These are phyloP conservation scores for Ciconia nigra DNA, from an alignment of 2,797 vertebrate species.

Conservation along the genomic window DNA sequence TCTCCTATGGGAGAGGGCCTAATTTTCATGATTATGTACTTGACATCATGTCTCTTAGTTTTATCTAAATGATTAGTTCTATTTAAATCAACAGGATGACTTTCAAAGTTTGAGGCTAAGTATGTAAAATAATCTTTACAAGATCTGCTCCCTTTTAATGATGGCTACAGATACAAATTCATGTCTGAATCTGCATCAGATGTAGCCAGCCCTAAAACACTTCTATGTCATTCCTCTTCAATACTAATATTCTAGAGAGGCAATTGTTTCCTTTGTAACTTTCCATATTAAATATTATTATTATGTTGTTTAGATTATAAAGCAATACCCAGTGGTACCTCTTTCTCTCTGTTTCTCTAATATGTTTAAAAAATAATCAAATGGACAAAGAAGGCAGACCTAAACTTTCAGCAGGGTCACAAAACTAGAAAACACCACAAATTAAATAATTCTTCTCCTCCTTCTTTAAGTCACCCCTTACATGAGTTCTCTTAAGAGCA, in stretches of 20 bases:
- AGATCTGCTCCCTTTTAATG: not conserved
- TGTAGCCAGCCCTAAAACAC: not conserved
- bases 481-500: not conserved
- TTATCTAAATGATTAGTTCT: not conserved
- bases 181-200: not conserved
- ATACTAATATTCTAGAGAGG: not conserved
- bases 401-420: not conserved
- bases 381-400: not conserved
- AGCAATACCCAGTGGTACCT: not conserved
- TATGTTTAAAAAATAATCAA: not conserved
- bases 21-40: not conserved
- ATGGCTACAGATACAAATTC: not conserved
- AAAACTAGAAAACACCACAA: not conserved
- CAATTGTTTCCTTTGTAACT: not conserved
- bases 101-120: not conserved
- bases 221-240: not conserved
- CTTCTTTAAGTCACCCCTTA: not conserved
- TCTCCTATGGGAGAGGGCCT: not conserved
- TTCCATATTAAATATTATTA: not conserved
- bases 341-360: not conserved
- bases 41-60: rapidly evolving
- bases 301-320: not conserved
- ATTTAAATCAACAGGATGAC: not conserved
- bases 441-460: not conserved
- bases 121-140: not conserved